These are phyloP conservation scores for Tetragonula clypearis DNA, from an alignment of 1,140 invertebrate species.

Conservation along the genomic window DNA sequence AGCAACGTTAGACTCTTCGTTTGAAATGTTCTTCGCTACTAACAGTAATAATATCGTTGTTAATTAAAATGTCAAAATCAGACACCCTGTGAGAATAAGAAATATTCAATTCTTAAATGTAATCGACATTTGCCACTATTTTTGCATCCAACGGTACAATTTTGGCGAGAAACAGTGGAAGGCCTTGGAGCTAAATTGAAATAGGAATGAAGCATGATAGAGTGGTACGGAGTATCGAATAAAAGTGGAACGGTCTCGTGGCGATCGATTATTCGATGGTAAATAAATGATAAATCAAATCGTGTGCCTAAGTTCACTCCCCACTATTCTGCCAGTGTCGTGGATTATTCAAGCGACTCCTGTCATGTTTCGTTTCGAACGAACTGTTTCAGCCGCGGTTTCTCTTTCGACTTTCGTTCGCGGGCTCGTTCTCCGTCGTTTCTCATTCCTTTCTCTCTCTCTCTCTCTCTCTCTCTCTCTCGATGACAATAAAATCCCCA, in stretches of 20 bases:
- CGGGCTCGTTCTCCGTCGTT: no score
- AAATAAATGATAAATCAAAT: conserved; percentile 29
- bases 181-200: background rate
- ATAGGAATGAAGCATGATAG: background rate
- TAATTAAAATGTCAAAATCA: no score
- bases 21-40: no score
- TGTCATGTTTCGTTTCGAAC: background rate
- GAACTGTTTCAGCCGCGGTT: background rate
- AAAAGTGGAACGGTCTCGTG: background rate
- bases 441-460: no score
- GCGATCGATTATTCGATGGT: conserved; percentile 9
- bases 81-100: no score
- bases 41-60: no score
- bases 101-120: no score
- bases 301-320: background rate
- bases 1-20: no score
- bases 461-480: no score
- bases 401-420: background rate
- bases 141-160: background rate
- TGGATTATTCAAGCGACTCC: conserved; percentile 1
- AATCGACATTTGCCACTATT: background rate
- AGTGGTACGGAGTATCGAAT: background rate
- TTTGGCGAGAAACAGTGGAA: background rate
- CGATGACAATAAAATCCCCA: background rate
- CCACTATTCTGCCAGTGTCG: background rate